Base-by-base conservation (phyloP, 2,888 invertebrate genomes). In the Mythimna lalbum region DNA sequence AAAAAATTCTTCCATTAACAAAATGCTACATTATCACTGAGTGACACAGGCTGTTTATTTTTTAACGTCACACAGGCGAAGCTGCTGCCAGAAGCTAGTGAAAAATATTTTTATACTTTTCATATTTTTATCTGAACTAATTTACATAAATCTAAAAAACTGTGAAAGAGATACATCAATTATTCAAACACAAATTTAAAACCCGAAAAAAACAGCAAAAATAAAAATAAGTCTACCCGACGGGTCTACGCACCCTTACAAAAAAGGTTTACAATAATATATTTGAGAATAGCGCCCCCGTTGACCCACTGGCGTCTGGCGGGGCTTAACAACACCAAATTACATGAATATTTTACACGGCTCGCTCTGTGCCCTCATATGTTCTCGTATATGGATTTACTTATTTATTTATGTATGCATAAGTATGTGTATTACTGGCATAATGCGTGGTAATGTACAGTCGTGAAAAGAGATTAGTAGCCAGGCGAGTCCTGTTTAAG, bases 291-390 rank as follows among this genome's bases (percentile, higher is more conserved):
- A 36, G 52, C 43, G 31, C 57, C 68, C 73, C 53, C 31, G 3
- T 55, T 78, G 78, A 82, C 82, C 84, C 64, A 63, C 56, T 67
- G 33, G 33, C 59, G 61, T 53, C 53, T 49, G 27, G 21, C 50
- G 39, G 23, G 63, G 70, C 62, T 73, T 71, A 56, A 57, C 70
- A 69, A n/a, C 73, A 69, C 69, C 66, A 71, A 78, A 75, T 81
- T 75, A 82, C 75, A 75, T 84, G 82, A 81, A 82, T 81, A 81
- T 73, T 82, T 84, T 73, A 82, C 66, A 52, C 19, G n/a, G n/a
- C 36, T 31, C 57, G 78, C 70, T 62, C 62, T 64, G 49, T 62
- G 21, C 52, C 57, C 49, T 50, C 62, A 76, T 61, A 47, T 53
- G 31, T 69, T 4, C 21, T 43, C 31, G 17, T 57, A 12, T 77